These are phyloP conservation scores for Fregetta grallaria DNA, from an alignment of 2,113 vertebrate species.

Conservation along the genomic window DNA sequence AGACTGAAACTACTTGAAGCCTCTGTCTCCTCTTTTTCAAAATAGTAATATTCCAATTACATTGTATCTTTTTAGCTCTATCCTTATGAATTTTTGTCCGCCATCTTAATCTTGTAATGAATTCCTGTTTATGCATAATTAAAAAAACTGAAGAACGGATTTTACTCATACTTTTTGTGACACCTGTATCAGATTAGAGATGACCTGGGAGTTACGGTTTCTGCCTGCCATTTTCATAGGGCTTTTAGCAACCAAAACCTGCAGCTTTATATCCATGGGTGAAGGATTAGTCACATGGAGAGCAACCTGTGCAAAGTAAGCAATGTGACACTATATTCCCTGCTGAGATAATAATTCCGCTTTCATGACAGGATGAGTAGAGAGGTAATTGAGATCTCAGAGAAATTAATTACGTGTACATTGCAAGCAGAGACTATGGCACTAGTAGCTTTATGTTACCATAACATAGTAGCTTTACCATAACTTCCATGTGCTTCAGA, in stretches of 20 bases:
- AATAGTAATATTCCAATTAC: not conserved
- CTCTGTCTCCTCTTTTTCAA: not conserved
- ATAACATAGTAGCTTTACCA: not conserved
- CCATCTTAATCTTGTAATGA: not conserved
- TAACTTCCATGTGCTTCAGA: not conserved
- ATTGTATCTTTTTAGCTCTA: not conserved
- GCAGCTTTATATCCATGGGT: not conserved
- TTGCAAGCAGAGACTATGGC: not conserved
- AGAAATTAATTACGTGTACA: constrained; percentile 13
- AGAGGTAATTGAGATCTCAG: constrained; percentile 46
- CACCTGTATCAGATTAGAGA: not conserved
- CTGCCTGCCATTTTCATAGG: constrained; percentile 2
- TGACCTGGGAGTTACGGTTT: not conserved
- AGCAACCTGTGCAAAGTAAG: constrained; percentile 5
- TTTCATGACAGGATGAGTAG: constrained; percentile 9
- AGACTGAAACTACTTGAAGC: not conserved
- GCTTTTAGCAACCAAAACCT: not conserved
- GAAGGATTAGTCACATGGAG: constrained; percentile 36
- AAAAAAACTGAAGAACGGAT: not conserved
- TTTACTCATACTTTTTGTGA: not conserved
- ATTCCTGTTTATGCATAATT: not conserved
- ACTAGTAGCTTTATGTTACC: not conserved
- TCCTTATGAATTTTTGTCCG: not conserved
- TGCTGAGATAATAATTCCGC: constrained; percentile 26
- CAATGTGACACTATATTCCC: constrained; percentile 1